Conservation (phyloP, 2,797 vertebrate species). For the Acanthornis magna region DNA sequence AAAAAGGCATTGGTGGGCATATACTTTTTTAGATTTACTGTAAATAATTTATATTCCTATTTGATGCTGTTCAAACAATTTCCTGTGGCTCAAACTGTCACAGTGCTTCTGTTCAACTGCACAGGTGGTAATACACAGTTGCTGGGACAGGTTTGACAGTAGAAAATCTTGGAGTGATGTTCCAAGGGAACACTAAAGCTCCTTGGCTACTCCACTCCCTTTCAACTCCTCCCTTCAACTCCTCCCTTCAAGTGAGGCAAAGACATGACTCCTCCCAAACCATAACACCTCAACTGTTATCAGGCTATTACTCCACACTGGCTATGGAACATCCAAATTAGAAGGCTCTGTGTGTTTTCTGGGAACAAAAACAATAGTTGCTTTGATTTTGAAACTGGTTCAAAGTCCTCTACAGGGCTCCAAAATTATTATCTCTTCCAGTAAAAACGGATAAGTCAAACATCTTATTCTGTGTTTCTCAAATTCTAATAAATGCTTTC, state of each 20-base stretch:
- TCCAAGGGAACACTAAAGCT: background rate
- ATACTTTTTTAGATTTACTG: background rate
- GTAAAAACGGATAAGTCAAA: background rate
- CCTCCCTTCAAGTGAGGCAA: background rate
- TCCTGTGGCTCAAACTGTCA: background rate
- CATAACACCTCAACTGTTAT: background rate
- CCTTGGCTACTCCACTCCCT: background rate
- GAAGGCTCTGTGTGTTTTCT: background rate
- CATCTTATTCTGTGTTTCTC: background rate
- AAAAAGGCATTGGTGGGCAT: background rate
- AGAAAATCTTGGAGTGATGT: background rate
- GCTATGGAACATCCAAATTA: background rate
- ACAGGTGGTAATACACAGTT: accelerated
- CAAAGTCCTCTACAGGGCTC: background rate
- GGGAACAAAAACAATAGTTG: background rate
- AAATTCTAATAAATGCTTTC: background rate
- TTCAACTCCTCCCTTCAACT: background rate
- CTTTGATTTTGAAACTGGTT: background rate
- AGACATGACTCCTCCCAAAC: background rate
- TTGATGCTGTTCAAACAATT: background rate
- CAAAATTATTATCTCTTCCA: background rate
- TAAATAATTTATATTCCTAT: background rate
- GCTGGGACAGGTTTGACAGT: background rate
- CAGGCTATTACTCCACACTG: background rate
- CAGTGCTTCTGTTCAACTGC: background rate